Evolutionary conservation across 1,140 invertebrate species (phyloP), one percentile per base, ranked within the genome.

Genomic region (Apis mellifera): DNA sequence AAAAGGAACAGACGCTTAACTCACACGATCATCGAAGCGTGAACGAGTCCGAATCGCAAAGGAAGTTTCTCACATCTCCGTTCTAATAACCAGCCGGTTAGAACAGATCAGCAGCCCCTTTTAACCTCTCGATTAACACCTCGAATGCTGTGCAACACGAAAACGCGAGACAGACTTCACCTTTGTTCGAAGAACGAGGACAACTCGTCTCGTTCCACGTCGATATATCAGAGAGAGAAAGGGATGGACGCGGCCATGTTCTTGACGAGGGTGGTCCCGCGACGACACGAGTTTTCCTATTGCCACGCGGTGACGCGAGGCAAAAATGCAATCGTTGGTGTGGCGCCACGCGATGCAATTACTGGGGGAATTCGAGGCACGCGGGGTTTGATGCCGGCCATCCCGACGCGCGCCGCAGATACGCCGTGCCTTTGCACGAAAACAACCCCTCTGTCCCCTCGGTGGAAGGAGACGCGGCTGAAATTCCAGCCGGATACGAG

Each of bases 321-420:
- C 82, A 90, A 92, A 93, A 93, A 93, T 92, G 90, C 91, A 93
- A 91, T 92, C 89, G 88, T 92, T 85, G 88, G 85, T 84, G 87
- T 84, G 88, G 89, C 86, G 89, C 89, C 86, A 89, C 85, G 89
- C 89, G 85, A 91, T 91, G 91, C 92, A 93, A 94, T 94, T 94
- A 94, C 92, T 82, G 73, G 72, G 85, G 88, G 92, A 93, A 93
- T 94, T 90, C 90, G 60, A 90, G 88, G 91, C 91, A 92, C 88
- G 92, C 89, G 87, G 84, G 82, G 88, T 90, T 91, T 91, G 91
- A 93, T 92, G 88, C 84, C 82, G 72, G 52, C 80, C 84, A 89
- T 84, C 89, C 88, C 32, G 32, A 32, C 85, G 73, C 69, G 73
- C 71, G 69, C 79, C 68, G 77, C 77, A 68, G 75, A 88, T 85